Conservation (phyloP, 2,113 vertebrate species). For the Sitta europaea region DNA sequence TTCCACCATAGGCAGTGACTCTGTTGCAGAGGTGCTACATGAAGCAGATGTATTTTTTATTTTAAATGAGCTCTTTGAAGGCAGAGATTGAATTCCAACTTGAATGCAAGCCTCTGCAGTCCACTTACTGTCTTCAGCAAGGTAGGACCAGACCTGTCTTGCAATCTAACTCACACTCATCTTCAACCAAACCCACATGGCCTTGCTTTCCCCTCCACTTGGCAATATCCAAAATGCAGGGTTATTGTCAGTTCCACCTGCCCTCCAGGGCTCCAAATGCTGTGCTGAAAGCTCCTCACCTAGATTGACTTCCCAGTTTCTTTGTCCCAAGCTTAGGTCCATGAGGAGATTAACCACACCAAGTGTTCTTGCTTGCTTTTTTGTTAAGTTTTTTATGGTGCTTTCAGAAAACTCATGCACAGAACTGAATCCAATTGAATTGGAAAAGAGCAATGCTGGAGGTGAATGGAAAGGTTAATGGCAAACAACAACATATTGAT, state of each 20-base stretch:
- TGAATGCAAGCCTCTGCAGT: neutral
- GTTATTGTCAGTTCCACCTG: neutral
- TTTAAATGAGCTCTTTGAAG: neutral
- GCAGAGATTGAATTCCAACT: neutral
- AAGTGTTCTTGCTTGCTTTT: neutral
- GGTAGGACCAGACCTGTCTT: neutral
- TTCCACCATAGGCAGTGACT: neutral
- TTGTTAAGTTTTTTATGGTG: fast-evolving
- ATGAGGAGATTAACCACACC: neutral
- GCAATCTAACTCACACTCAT: neutral
- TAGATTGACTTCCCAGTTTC: neutral
- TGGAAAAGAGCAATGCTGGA: neutral
- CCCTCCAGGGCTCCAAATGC: neutral
- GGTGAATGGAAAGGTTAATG: neutral
- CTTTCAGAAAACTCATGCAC: neutral
- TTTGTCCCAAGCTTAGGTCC: neutral
- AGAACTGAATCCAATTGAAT: neutral
- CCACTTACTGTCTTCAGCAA: neutral
- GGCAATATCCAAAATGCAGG: neutral
- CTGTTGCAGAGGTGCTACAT: neutral
- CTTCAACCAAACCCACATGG: neutral
- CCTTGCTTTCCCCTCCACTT: neutral
- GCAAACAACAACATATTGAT: neutral
- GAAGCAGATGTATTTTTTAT: neutral
- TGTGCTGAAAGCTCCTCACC: neutral